phyloP scores from a whole-genome alignment of 2,888 invertebrate species.

The Timandra comae region DNA sequence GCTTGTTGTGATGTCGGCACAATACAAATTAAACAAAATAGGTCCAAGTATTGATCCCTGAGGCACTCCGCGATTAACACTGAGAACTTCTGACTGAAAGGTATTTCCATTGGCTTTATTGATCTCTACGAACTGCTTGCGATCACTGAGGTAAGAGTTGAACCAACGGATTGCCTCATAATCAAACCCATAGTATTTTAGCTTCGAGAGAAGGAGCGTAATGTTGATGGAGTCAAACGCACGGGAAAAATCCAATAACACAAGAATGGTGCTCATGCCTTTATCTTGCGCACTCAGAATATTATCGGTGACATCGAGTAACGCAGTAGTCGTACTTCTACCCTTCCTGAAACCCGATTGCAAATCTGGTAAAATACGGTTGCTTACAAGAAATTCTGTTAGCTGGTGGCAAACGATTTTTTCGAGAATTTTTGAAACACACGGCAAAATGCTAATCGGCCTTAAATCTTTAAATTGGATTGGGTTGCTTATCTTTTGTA shows the following conservation, averaged over 20 bases:
- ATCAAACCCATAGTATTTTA: slow-evolving; percentile 15
- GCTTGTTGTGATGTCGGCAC: background rate
- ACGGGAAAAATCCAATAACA: slow-evolving; percentile 15
- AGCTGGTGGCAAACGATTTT: slow-evolving; percentile 4
- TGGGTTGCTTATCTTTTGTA: slow-evolving; percentile 6
- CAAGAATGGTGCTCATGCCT: slow-evolving; percentile 10
- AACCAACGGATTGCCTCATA: slow-evolving; percentile 11
- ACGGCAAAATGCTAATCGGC: slow-evolving; percentile 17
- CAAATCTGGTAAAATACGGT: slow-evolving; percentile 8
- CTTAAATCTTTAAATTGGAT: slow-evolving; percentile 12
- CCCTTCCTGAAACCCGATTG: slow-evolving; percentile 15
- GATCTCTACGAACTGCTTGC: slow-evolving; percentile 11
- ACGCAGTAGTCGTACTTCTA: slow-evolving; percentile 8
- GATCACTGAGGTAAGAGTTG: slow-evolving; percentile 10
- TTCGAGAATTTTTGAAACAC: slow-evolving; percentile 11
- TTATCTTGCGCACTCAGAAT: slow-evolving; percentile 12
- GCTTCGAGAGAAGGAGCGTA: slow-evolving; percentile 8
- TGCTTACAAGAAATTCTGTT: slow-evolving; percentile 8
- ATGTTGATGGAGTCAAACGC: slow-evolving; percentile 18
- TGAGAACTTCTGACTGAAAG: background rate
- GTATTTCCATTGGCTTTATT: background rate
- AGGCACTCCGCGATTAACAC: slow-evolving; percentile 7
- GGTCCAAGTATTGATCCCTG: slow-evolving; percentile 12
- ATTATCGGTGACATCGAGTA: slow-evolving; percentile 13
- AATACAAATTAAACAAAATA: background rate